Evolutionary conservation across 2,797 vertebrate genomes (phyloP), one percentile per base, ranked within the genome.

Genomic region (Gymnothorax javanicus): DNA sequence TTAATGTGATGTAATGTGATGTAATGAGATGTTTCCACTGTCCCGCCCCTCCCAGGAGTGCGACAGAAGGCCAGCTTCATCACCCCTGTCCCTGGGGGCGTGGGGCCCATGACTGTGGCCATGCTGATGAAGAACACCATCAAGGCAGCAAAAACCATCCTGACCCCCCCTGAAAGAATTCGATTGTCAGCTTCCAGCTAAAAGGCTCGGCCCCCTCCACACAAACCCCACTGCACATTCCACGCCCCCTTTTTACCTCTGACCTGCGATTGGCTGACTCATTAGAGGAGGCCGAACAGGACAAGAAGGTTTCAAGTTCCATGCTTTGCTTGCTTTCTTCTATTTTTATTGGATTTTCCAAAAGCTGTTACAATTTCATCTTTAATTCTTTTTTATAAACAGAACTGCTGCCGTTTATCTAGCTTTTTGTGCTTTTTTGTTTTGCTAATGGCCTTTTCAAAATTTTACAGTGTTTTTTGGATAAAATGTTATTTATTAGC

Each of bases 71-170:
- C 98, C 0, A 95, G 98, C 87, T 99, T 95, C 90, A 99, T 99
- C 93, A 99, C 98, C 0, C 98, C 98, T 0, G 98, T 99, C 1
- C 98, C 98, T 0, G 98, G 98, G 0, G 98, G 98, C 0, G 98
- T 99, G 0, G 98, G 98, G 57, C 98, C 98, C 87, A 98, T 99
- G 98, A 99, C 98, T 0, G 99, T 99, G 82, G 99, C 98, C 0
- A 99, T 99, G 99, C 96, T 99, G 3, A 99, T 99, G 99, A 99
- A 98, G 91, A 99, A 99, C 92, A 99, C 98, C 9, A 96, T 99
- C 89, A 99, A 99, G 2, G 99, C 98, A 0, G 98, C 99, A 2
- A 98, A 98, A 94, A 98, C 96, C 43, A 85, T 98, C 87, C 93
- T 95, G 56, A 93, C 89, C 43, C 94, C 94, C 0, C 92, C 94